A percentile compares a stretch with the other conserved stretches of the same genome.
phyloP scores from a whole-genome alignment of 2,888 invertebrate species.

The Aphodius sticticus region DNA sequence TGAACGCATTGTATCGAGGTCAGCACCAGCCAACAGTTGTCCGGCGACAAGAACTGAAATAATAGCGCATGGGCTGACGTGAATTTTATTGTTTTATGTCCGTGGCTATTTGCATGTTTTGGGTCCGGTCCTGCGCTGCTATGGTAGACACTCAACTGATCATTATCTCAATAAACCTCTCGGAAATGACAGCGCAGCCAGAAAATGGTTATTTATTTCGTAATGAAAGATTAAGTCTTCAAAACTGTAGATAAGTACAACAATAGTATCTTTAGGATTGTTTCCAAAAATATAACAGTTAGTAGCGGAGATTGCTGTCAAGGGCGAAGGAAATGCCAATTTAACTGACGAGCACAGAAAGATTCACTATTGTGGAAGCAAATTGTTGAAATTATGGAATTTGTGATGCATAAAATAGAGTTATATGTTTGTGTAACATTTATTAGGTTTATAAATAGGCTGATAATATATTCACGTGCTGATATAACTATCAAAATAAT shows the following conservation, averaged over 20 bases:
- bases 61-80: neutral
- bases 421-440: neutral
- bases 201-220: neutral
- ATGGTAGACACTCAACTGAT: no score
- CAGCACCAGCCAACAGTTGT: constrained; percentile 20
- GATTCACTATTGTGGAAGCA: no score
- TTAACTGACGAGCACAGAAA: no score
- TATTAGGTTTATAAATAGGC: neutral
- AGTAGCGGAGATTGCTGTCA: neutral
- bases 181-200: no score
- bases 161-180: no score
- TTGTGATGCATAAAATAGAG: neutral
- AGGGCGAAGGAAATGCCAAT: neutral
- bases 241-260: neutral
- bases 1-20: constrained; percentile 26
- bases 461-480: neutral
- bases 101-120: neutral
- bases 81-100: neutral
- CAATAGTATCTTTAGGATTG: neutral
- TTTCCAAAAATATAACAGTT: neutral
- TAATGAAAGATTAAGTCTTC: neutral
- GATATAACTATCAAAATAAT: neutral
- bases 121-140: neutral
- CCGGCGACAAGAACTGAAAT: constrained; percentile 12
- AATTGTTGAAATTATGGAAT: neutral